Conservation (phyloP, 2,113 vertebrate species). For the Gallinago undulata region DNA sequence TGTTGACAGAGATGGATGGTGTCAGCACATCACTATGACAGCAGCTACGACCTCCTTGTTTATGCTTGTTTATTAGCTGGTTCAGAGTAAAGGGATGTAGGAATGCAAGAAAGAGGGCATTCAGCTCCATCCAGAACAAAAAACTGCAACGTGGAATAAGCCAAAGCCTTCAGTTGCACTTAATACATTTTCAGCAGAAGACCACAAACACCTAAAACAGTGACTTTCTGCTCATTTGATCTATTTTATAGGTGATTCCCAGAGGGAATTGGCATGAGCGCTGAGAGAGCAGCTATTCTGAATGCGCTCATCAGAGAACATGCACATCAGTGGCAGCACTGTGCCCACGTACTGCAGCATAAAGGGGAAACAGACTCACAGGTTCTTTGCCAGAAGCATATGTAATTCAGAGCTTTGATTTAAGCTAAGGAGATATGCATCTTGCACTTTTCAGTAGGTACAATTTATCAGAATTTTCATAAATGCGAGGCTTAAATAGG, state of each 20-base stretch:
- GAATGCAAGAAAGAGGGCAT: neutral
- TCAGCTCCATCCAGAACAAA: neutral
- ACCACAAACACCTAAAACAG: neutral
- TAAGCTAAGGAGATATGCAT: neutral
- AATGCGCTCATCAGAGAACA: neutral
- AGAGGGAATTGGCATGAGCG: neutral
- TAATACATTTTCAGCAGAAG: neutral
- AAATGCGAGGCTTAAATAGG: neutral
- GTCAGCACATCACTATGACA: neutral
- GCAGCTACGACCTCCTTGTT: neutral
- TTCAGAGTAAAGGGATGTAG: neutral
- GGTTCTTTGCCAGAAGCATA: neutral
- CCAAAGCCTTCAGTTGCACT: neutral
- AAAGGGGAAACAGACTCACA: neutral
- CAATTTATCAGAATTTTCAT: neutral
- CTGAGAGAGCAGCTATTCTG: neutral
- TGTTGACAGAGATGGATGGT: neutral
- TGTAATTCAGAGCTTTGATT: neutral
- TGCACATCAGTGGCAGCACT: neutral
- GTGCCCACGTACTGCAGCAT: neutral
- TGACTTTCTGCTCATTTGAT: neutral
- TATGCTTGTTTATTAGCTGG: neutral
- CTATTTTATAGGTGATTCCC: neutral
- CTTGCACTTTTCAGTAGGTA: neutral
- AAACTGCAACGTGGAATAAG: neutral